phyloP scores from a whole-genome alignment of 2,888 invertebrate species.

The Hyposoter didymator region DNA sequence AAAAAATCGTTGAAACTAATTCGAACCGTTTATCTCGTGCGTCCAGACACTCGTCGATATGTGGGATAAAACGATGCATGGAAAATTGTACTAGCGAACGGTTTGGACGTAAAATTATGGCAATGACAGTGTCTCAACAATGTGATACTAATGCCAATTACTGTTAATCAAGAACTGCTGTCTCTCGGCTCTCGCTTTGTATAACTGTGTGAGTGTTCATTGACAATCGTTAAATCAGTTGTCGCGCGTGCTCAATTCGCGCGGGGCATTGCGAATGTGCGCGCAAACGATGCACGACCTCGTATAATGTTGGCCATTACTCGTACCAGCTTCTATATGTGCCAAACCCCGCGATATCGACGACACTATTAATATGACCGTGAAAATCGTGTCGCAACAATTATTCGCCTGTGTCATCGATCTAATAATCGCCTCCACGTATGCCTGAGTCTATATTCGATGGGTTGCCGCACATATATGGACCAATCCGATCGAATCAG shows the following conservation, averaged over 20 bases:
- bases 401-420: conserved; percentile 57
- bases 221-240: conserved; percentile 50
- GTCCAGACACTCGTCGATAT: not conserved
- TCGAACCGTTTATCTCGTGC: not conserved
- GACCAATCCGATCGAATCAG: not conserved
- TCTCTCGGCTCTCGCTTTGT: not conserved
- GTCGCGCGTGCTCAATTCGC: conserved; percentile 38
- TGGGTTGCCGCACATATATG: not conserved
- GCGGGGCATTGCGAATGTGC: conserved; percentile 37
- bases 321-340: conserved; percentile 1
- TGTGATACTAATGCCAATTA: conserved; percentile 39
- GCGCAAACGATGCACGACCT: conserved; percentile 43
- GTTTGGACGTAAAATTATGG: not conserved
- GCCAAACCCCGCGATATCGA: conserved; percentile 36
- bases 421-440: conserved; percentile 38
- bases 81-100: not conserved
- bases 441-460: conserved; percentile 19
- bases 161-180: conserved; percentile 38
- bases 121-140: conserved; percentile 33
- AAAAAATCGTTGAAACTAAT: not conserved
- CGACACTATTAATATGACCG: conserved; percentile 69
- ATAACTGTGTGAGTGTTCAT: conserved; percentile 15
- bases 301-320: conserved; percentile 16
- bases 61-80: not conserved
- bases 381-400: conserved; percentile 67